A percentile compares a stretch with the other conserved stretches of the same genome.
phyloP scores from a whole-genome alignment of 2,888 invertebrate species.

The Drosophila meridiana region DNA sequence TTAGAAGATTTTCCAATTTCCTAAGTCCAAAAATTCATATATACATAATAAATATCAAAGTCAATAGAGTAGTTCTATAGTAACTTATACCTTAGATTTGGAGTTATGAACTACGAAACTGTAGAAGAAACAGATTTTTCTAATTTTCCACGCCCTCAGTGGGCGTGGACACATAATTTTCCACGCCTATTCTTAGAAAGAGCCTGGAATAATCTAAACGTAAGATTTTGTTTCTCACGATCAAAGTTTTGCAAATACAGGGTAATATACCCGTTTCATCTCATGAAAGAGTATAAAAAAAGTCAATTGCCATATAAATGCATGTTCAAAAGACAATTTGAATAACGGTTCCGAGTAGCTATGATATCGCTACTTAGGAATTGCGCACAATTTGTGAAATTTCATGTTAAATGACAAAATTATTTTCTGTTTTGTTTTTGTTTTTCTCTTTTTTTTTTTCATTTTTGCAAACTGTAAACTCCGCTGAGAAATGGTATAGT shows the following conservation, averaged over 20 bases:
- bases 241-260: no score
- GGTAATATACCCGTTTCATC: neutral
- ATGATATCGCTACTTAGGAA: neutral
- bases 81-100: no score
- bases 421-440: neutral
- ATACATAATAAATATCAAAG: neutral
- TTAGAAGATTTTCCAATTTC: neutral
- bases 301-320: neutral
- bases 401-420: slow-evolving; percentile 18
- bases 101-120: no score
- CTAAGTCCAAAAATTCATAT: neutral
- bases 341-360: neutral
- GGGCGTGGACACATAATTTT: no score
- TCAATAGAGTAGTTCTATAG: no score
- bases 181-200: no score
- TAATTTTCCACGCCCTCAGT: neutral
- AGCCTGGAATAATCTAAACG: no score
- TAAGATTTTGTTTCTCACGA: no score
- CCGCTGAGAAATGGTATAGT: slow-evolving; percentile 19
- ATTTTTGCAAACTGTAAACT: slow-evolving; percentile 13
- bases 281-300: neutral
- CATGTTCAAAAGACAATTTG: slow-evolving; percentile 1
- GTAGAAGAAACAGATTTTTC: neutral
- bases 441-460: neutral
- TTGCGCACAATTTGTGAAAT: slow-evolving; percentile 10